phyloP scores from a whole-genome alignment of 2,888 invertebrate species.

The Dysmachus trigonus region DNA sequence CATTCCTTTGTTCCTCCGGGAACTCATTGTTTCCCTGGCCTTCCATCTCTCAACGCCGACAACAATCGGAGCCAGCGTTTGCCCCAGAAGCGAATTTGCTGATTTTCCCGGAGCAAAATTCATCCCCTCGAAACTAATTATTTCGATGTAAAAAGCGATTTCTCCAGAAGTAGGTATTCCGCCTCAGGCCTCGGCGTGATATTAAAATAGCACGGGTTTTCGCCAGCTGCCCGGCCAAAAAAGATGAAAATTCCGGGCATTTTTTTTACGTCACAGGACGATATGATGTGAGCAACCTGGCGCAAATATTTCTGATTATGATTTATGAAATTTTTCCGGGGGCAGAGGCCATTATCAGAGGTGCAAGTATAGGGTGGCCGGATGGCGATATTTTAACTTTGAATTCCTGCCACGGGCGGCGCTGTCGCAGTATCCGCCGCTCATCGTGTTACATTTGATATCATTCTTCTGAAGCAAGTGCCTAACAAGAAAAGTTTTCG shows the following conservation, averaged over 20 bases:
- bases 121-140: constrained; percentile 27
- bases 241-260: constrained; percentile 25
- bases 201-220: constrained; percentile 25
- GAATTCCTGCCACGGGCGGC: background rate
- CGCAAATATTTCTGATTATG: constrained; percentile 29
- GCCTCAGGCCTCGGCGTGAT: background rate
- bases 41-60: background rate
- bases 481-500: constrained; percentile 25
- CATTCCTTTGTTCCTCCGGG: background rate
- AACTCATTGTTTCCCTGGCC: background rate
- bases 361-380: background rate
- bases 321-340: constrained; percentile 12
- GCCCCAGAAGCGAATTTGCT: background rate
- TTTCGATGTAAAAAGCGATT: constrained; percentile 35
- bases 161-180: background rate
- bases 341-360: constrained; percentile 6
- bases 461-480: background rate
- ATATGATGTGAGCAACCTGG: constrained; percentile 20
- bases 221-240: background rate
- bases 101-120: background rate
- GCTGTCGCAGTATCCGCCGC: background rate
- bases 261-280: background rate
- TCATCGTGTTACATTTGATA: constrained; percentile 22
- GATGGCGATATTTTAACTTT: constrained; percentile 5
- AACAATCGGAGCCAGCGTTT: background rate